A percentile compares a stretch with the other conserved stretches of the same genome.
These are phyloP conservation scores for Tipula lateralis DNA, from an alignment of 2,888 invertebrate genomes.

Conservation along the genomic window DNA sequence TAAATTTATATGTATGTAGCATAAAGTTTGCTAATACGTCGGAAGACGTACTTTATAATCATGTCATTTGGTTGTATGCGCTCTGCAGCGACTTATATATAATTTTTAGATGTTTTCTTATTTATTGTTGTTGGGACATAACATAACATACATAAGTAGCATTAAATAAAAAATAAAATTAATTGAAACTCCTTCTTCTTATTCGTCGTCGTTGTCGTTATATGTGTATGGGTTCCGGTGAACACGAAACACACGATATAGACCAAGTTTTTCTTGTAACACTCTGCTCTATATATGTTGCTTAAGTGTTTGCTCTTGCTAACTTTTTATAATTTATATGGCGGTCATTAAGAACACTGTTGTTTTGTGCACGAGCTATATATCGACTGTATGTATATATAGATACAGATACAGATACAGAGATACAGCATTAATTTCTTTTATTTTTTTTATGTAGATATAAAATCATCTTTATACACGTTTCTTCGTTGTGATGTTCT, in stretches of 20 bases:
- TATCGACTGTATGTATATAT: background rate
- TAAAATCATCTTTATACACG: background rate
- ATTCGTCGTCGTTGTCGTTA: background rate
- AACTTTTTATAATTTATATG: constrained; percentile 13
- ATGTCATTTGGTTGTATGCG: background rate
- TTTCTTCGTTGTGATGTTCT: background rate
- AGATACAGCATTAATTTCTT: background rate
- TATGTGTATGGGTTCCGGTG: background rate
- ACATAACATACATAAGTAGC: background rate
- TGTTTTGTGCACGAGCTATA: background rate
- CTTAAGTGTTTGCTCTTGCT: constrained; percentile 11
- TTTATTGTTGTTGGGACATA: constrained; percentile 5
- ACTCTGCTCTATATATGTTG: background rate
- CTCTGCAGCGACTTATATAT: background rate
- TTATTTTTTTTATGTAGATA: background rate
- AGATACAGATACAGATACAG: background rate
- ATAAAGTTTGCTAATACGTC: background rate
- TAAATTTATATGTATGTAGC: background rate
- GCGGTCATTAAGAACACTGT: constrained; percentile 11
- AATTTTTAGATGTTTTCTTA: background rate
- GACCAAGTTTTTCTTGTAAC: background rate
- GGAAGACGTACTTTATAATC: background rate
- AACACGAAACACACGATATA: background rate
- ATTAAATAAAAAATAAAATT: background rate
- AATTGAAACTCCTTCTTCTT: background rate